Evolutionary conservation across 2,888 invertebrate species (phyloP).

Genomic region (Scaeva pyrastri): DNA sequence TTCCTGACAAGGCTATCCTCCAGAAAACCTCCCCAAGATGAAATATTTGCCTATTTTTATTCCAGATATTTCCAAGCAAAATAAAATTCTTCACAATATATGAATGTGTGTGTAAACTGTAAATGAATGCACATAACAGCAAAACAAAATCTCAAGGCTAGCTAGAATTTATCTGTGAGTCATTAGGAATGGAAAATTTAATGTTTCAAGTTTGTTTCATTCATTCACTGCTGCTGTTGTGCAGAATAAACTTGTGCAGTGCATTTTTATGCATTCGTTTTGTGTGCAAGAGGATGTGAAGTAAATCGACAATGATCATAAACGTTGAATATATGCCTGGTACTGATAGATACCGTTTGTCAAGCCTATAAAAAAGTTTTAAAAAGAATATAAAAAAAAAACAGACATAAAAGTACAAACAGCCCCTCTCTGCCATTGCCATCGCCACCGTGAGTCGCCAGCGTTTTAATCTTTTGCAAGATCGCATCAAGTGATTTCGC

Average conservation of each 20-base stretch:
- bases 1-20: background rate
- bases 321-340: slow-evolving; percentile 26
- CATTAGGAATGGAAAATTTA: slow-evolving; percentile 72
- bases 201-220: slow-evolving; percentile 52
- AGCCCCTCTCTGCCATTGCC: too few relatives aligned
- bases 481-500: slow-evolving; percentile 62
- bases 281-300: slow-evolving; percentile 15
- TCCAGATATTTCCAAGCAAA: slow-evolving; percentile 50
- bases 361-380: slow-evolving; percentile 41
- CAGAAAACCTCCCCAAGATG: background rate
- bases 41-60: slow-evolving; percentile 33
- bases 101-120: too few relatives aligned
- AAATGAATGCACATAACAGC: slow-evolving; percentile 12
- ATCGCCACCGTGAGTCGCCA: slow-evolving; percentile 37
- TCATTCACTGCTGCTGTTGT: background rate
- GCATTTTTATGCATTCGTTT: background rate
- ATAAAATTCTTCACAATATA: slow-evolving; percentile 26
- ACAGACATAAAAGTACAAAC: background rate
- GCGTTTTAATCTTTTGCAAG: slow-evolving; percentile 53
- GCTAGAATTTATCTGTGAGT: slow-evolving; percentile 66
- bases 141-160: slow-evolving; percentile 66
- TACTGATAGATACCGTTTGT: slow-evolving; percentile 68
- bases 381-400: slow-evolving; percentile 15
- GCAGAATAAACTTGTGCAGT: slow-evolving; percentile 28
- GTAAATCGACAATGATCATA: slow-evolving; percentile 38